Evolutionary conservation across 2,113 vertebrate species (phyloP).

Genomic region (Hippoglossus stenolepis): DNA sequence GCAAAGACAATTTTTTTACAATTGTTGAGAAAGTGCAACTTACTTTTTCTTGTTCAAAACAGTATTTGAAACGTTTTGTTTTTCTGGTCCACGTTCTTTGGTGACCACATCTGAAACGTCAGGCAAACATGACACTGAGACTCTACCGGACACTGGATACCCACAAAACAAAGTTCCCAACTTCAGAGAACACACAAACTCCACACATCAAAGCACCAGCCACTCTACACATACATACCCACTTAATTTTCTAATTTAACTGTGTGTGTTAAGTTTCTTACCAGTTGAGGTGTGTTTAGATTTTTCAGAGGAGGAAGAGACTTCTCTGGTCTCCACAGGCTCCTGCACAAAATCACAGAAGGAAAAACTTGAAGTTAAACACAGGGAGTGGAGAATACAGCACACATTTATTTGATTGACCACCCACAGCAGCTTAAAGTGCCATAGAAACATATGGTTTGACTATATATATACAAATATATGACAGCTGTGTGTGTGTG

Average conservation of each 20-base stretch:
- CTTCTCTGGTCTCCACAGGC: slow-evolving; percentile 3
- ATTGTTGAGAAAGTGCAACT: not conserved
- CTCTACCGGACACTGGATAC: not conserved
- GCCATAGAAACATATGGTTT: too few species aligned
- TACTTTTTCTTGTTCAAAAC: slow-evolving; percentile 21
- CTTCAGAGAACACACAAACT: not conserved
- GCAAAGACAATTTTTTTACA: too few species aligned
- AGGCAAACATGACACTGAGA: not conserved
- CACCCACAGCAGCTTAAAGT: too few species aligned
- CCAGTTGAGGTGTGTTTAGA: not conserved
- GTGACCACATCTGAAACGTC: not conserved
- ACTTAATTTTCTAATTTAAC: not conserved
- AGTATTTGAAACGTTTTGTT: not conserved
- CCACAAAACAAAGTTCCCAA: not conserved
- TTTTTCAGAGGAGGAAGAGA: not conserved
- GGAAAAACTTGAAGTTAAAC: too few species aligned
- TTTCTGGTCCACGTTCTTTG: not conserved
- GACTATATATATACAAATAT: too few species aligned
- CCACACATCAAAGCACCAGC: too few species aligned
- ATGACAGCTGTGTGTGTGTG: too few species aligned
- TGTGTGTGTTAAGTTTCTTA: slow-evolving; percentile 4
- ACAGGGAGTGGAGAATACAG: too few species aligned
- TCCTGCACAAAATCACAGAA: slow-evolving; percentile 20
- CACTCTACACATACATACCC: not conserved
- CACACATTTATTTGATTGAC: too few species aligned